Conservation (phyloP, 2,797 vertebrate genomes). For the Halcyon badia region DNA sequence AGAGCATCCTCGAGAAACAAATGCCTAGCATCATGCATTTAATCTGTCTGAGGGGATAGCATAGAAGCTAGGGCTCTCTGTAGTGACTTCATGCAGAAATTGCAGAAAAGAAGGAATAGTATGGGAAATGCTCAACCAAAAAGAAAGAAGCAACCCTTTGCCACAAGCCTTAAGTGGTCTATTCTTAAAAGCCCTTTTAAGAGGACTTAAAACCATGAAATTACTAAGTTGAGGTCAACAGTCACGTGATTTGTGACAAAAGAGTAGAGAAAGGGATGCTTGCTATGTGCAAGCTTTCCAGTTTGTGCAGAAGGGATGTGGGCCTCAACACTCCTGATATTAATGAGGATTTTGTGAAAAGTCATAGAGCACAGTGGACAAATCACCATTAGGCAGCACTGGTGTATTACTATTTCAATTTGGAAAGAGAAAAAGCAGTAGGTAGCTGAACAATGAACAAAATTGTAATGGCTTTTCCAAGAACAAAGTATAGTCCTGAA, state of each 20-base stretch:
- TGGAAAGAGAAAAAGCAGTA: neutral
- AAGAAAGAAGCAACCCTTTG: neutral
- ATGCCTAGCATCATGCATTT: neutral
- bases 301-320: neutral
- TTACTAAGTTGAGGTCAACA: neutral
- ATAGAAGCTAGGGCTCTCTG: neutral
- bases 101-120: neutral
- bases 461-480: neutral
- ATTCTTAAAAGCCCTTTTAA: neutral
- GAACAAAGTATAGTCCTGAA: neutral
- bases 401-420: neutral
- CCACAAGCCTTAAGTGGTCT: rapidly evolving
- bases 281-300: neutral
- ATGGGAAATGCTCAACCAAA: neutral
- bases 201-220: neutral
- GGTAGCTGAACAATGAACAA: neutral
- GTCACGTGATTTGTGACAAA: neutral
- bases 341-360: neutral
- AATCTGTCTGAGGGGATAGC: neutral
- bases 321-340: neutral
- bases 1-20: neutral
- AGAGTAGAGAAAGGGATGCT: neutral
- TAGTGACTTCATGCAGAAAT: neutral
- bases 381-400: neutral
- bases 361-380: neutral